phyloP scores from a whole-genome alignment of 2,888 invertebrate species.

The Congeria kusceri region DNA sequence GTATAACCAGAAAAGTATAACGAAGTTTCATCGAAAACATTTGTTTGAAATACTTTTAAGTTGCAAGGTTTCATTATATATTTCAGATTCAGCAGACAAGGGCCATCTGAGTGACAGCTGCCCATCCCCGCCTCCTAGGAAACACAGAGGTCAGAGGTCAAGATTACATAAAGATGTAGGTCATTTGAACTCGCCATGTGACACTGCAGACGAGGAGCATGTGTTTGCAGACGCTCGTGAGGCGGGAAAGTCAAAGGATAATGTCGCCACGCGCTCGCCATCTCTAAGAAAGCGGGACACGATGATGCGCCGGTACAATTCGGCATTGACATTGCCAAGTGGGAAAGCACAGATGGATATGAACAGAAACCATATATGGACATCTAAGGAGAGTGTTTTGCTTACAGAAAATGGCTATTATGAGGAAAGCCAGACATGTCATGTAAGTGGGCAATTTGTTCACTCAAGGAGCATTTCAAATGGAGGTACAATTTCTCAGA shows the following conservation, averaged over 20 bases:
- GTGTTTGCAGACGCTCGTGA: neutral
- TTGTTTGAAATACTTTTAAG: too few species aligned
- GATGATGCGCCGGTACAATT: slow-evolving; percentile 49
- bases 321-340: slow-evolving; percentile 29
- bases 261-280: slow-evolving; percentile 29
- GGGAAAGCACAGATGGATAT: slow-evolving; percentile 21
- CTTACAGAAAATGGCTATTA: slow-evolving; percentile 10
- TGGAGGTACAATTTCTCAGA: neutral
- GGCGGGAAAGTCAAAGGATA: slow-evolving; percentile 13
- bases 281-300: slow-evolving; percentile 39
- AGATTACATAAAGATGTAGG: neutral
- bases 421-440: slow-evolving; percentile 2
- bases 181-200: neutral
- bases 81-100: too few species aligned
- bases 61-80: too few species aligned
- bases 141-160: slow-evolving; percentile 3
- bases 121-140: slow-evolving; percentile 22
- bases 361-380: slow-evolving; percentile 36
- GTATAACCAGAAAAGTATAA: too few species aligned
- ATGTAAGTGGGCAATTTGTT: neutral
- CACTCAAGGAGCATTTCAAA: slow-evolving; percentile 4
- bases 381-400: slow-evolving; percentile 15
- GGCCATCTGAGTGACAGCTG: too few species aligned
- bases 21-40: too few species aligned
- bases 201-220: neutral